A percentile compares a stretch with the other conserved stretches of the same genome.
Conservation (phyloP, 2,888 invertebrate species). For the Ennomos erosarius region DNA sequence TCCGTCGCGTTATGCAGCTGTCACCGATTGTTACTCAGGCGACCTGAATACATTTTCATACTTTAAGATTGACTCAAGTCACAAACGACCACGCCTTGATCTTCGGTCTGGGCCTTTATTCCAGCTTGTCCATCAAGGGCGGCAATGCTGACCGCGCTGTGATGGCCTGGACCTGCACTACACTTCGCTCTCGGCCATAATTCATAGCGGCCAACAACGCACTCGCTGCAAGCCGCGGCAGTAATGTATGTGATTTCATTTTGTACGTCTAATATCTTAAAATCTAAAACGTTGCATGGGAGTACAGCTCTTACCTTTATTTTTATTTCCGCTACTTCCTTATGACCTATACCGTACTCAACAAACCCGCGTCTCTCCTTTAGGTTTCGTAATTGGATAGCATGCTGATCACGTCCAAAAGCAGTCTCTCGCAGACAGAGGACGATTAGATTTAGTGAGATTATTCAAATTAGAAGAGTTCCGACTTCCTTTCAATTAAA, state of each 20-base stretch:
- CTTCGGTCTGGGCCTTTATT: too few relatives aligned
- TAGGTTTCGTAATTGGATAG: conserved; percentile 23
- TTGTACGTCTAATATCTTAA: too few relatives aligned
- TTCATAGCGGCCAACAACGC: too few relatives aligned
- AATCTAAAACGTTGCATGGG: too few relatives aligned
- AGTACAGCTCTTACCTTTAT: background rate
- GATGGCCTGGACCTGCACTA: too few relatives aligned
- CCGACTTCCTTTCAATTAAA: conserved; percentile 16
- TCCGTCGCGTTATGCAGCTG: conserved; percentile 56
- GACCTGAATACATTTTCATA: conserved; percentile 67
- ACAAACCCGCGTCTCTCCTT: conserved; percentile 22
- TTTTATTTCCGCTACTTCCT: background rate
- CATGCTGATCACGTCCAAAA: conserved; percentile 30
- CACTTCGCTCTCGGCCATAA: too few relatives aligned
- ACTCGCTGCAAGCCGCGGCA: too few relatives aligned
- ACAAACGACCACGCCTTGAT: too few relatives aligned
- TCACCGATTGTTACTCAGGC: conserved; percentile 63
- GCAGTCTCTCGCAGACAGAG: conserved; percentile 28
- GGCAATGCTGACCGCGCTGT: too few relatives aligned
- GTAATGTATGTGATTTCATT: too few relatives aligned
- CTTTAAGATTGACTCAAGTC: conserved; percentile 47
- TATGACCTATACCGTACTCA: background rate
- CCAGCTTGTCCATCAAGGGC: too few relatives aligned
- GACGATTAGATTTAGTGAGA: conserved; percentile 26
- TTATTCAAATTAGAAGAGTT: conserved; percentile 21